phyloP scores from a whole-genome alignment of 2,797 vertebrate species.

The Gastrophryne carolinensis region DNA sequence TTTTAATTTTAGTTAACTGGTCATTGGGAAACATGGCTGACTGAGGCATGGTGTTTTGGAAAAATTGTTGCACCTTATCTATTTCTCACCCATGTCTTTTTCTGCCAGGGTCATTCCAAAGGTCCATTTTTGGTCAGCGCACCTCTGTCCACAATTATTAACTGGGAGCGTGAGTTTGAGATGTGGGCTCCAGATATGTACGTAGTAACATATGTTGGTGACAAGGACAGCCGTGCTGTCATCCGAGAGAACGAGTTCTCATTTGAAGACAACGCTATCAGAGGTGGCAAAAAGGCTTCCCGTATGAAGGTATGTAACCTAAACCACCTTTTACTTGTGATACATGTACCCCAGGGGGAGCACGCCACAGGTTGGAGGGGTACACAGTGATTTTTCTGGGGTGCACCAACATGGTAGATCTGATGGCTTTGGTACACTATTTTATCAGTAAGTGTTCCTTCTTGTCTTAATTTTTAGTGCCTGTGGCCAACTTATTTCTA shows the following conservation, averaged over 20 bases:
- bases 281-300: constrained; percentile 94
- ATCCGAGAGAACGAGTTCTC: constrained; percentile 97
- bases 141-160: constrained; percentile 96
- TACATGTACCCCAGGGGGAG: too few species aligned
- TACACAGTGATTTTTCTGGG: too few species aligned
- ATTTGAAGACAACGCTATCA: constrained; percentile 94
- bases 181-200: constrained; percentile 99
- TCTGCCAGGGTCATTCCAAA: constrained; percentile 91
- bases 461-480: background rate
- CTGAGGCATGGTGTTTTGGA: too few species aligned
- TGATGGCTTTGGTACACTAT: too few species aligned
- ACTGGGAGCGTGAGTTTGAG: constrained; percentile 98
- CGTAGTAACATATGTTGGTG: constrained; percentile 94
- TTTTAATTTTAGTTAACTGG: too few species aligned
- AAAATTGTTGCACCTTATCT: too few species aligned
- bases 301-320: constrained; percentile 86
- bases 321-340: too few species aligned
- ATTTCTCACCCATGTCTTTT: too few species aligned
- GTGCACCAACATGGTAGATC: too few species aligned
- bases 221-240: constrained; percentile 96
- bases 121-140: constrained; percentile 96
- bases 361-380: too few species aligned
- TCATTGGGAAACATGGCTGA: too few species aligned
- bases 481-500: too few species aligned
- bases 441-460: background rate